Evolutionary conservation across 2,797 vertebrate genomes (phyloP).

Genomic region (Pantherophis vulpinus): DNA sequence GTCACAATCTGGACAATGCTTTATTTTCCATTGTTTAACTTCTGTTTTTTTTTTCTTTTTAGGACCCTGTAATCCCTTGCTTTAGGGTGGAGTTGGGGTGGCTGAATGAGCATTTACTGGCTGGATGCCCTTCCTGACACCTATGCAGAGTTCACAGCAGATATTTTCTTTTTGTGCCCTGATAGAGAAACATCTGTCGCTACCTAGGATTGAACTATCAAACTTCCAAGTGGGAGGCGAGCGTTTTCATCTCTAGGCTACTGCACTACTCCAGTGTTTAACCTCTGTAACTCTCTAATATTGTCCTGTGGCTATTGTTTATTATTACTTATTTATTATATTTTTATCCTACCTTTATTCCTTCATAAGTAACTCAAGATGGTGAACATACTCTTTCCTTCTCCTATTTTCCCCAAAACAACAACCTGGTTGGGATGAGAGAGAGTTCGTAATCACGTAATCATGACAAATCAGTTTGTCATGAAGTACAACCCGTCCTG

Average conservation of each 20-base stretch:
- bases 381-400: not conserved
- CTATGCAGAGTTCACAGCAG: not conserved
- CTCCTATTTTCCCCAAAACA: not conserved
- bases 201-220: not conserved
- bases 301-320: not conserved
- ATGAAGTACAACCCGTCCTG: not conserved
- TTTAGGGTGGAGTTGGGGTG: not conserved
- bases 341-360: not conserved
- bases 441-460: not conserved
- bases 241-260: not conserved
- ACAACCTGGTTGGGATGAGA: not conserved
- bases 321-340: not conserved
- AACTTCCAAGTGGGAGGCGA: not conserved
- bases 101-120: not conserved
- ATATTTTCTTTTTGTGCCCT: not conserved
- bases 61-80: not conserved
- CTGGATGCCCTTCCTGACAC: not conserved
- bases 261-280: not conserved
- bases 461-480: not conserved
- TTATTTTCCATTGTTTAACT: not conserved
- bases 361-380: not conserved
- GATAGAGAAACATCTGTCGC: not conserved
- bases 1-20: not conserved
- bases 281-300: not conserved
- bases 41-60: not conserved